Evolutionary conservation across 2,888 invertebrate species (phyloP), one percentile per base, ranked within the genome.

Genomic region (Phyllotreta cruciferae): DNA sequence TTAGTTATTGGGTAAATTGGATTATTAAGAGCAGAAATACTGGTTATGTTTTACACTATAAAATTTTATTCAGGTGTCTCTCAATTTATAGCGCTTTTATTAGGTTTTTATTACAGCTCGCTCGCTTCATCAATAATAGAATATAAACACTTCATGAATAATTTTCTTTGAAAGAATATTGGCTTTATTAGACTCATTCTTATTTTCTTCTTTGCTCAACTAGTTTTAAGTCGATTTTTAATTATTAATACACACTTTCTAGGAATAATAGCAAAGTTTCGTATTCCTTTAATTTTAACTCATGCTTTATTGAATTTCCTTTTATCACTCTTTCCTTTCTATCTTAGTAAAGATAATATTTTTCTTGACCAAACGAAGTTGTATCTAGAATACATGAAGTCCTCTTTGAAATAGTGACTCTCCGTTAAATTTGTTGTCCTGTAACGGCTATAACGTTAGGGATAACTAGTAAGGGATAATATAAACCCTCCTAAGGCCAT

Each of bases 401-500:
- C 24, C 24, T 24, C 24, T 24, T 24, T 24, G 24, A 24, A 24
- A 24, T 24, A 24, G 24, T 24, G 24, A 24, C 49, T 35, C 7
- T 13, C 10, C 35, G 34, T 8, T 13, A 9, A 10, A 49, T 49
- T 9, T 49, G 49, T 49, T 10, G 47, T 47, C 47, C 49, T 35
- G 49, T 49, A 49, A 49, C 36, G 47, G 47, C 14, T 47, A 47
- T 13, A 47, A 47, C 47, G 14, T 5, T 47, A 49, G 14, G 49
- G 49, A 35, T 49, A 36, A 52, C 52, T 52, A 52, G 50, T 52
- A 37, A 10, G 41, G 74, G 74, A 75, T 76, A 77, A 77, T 75
- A 75, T 76, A 74, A 76, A 76, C 75, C 77, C 74, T 74, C 73
- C 70, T 62, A 73, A 73, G 72, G 72, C 74, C 71, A 74, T 70